phyloP scores from a whole-genome alignment of 2,113 vertebrate species.

The Scalopus aquaticus region DNA sequence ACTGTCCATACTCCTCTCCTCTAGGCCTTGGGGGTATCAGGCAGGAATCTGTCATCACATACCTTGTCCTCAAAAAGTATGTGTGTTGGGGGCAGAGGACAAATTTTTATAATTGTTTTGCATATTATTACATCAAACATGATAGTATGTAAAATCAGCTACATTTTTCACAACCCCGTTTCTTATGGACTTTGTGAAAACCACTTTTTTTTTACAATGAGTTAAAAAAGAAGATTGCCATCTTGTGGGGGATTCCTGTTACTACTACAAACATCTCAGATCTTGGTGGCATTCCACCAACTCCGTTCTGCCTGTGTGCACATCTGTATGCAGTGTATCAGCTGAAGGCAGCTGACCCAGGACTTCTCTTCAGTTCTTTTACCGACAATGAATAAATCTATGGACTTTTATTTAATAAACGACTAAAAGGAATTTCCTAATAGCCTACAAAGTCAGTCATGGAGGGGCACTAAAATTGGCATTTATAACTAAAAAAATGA shows the following conservation, averaged over 20 bases:
- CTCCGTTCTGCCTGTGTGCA: accelerated
- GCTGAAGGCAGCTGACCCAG: background rate
- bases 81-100: too few species aligned
- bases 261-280: background rate
- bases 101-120: background rate
- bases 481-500: background rate
- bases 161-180: background rate
- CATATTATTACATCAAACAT: background rate
- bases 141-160: background rate
- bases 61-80: background rate
- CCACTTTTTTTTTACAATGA: background rate
- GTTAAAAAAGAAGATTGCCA: slow-evolving; percentile 40
- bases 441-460: background rate
- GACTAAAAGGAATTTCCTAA: background rate
- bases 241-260: slow-evolving; percentile 42
- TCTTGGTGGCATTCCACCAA: too few species aligned
- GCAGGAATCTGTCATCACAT: too few species aligned
- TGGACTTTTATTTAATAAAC: background rate
- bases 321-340: background rate
- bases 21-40: background rate
- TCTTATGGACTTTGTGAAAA: background rate
- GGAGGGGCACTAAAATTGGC: background rate
- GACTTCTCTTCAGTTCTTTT: background rate
- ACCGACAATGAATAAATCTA: background rate
- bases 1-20: background rate